phyloP scores from a whole-genome alignment of 2,797 vertebrate genomes.

The Mycteria americana region DNA sequence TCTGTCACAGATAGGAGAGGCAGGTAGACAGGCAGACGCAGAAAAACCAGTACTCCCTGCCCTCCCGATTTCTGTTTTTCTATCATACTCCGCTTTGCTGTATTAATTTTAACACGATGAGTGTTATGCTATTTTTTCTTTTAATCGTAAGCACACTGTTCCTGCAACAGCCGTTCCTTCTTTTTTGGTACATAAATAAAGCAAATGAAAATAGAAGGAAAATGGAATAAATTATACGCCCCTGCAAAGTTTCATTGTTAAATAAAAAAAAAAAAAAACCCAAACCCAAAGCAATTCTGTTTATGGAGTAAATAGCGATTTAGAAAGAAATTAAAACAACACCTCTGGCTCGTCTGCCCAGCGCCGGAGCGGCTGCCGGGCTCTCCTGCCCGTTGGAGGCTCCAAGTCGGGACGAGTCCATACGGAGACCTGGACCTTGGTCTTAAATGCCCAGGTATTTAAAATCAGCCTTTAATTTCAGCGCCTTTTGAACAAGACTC shows the following conservation, averaged over 20 bases:
- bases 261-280: neutral
- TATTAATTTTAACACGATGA: neutral
- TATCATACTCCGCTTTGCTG: neutral
- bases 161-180: neutral
- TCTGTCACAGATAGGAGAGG: neutral
- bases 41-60: neutral
- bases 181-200: neutral
- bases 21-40: neutral
- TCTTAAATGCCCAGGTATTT: neutral
- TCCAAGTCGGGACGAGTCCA: neutral
- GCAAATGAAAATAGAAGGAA: neutral
- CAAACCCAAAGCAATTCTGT: neutral
- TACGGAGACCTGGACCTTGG: neutral
- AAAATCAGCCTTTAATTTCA: neutral
- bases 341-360: neutral
- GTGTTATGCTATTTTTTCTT: neutral
- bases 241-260: neutral
- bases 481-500: neutral
- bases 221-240: accelerated
- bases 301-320: neutral
- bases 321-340: neutral
- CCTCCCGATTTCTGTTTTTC: neutral
- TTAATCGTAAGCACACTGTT: neutral
- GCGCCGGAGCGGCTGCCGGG: accelerated
- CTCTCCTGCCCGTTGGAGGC: neutral